Conservation (phyloP, 2,888 invertebrate species). For the Drosophila rellima region DNA sequence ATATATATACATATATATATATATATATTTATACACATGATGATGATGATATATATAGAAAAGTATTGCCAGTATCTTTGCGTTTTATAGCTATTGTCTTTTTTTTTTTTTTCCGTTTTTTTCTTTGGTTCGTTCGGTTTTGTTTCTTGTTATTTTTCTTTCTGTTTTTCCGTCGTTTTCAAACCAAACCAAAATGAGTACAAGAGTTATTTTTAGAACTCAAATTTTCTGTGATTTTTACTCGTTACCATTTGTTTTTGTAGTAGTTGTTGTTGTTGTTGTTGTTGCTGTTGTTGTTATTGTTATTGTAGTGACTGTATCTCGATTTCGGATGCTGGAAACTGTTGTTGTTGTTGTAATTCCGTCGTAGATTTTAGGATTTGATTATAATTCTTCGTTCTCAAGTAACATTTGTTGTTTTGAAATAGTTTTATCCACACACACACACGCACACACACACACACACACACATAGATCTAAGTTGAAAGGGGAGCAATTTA, state of each 20-base stretch:
- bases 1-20: background rate
- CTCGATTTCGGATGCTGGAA: slow-evolving; percentile 31
- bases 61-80: slow-evolving; percentile 65
- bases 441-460: slow-evolving; percentile 28
- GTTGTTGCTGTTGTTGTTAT: slow-evolving; percentile 40
- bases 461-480: slow-evolving; percentile 29
- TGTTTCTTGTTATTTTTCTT: slow-evolving; percentile 49
- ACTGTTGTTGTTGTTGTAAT: slow-evolving; percentile 12
- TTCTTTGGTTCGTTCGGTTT: slow-evolving; percentile 17
- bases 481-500: slow-evolving; percentile 59
- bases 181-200: slow-evolving; percentile 70
- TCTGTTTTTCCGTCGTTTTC: slow-evolving; percentile 51
- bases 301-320: slow-evolving; percentile 53
- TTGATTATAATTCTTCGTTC: slow-evolving; percentile 33
- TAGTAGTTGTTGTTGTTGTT: slow-evolving; percentile 62
- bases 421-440: slow-evolving; percentile 42
- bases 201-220: slow-evolving; percentile 81
- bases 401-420: slow-evolving; percentile 74
- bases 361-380: slow-evolving; percentile 59
- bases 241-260: slow-evolving; percentile 79
- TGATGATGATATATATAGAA: slow-evolving; percentile 1
- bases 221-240: slow-evolving; percentile 71
- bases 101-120: slow-evolving; percentile 53
- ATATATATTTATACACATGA: background rate
- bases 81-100: slow-evolving; percentile 77